Conservation (phyloP, 2,888 invertebrate genomes). For the Meloe dianella region DNA sequence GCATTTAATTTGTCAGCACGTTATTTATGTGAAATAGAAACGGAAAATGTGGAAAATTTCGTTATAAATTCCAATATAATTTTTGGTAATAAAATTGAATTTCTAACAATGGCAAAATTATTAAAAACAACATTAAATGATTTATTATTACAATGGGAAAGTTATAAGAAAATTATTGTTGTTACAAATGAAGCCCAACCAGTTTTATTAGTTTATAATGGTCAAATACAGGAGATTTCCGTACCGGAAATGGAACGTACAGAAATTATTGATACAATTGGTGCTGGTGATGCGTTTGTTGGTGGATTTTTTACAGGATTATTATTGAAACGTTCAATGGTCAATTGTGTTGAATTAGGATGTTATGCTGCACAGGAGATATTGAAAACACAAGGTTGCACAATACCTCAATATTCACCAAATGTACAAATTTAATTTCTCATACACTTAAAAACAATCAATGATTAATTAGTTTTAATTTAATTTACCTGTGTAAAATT, state of each 20-base stretch:
- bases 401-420: constrained; percentile 51
- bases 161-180: constrained; percentile 62
- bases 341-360: constrained; percentile 60
- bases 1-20: constrained; percentile 64
- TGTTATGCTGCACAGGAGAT: constrained; percentile 59
- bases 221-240: constrained; percentile 39
- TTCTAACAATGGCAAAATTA: constrained; percentile 56
- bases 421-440: not conserved
- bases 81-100: constrained; percentile 66
- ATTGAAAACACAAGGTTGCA: constrained; percentile 62
- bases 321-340: constrained; percentile 55
- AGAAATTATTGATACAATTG: constrained; percentile 64
- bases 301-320: constrained; percentile 65
- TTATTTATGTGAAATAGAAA: constrained; percentile 61
- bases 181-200: constrained; percentile 69
- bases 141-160: constrained; percentile 28
- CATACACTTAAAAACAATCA: not conserved
- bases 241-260: constrained; percentile 57
- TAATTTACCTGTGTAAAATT: not conserved
- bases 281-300: constrained; percentile 68
- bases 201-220: constrained; percentile 59
- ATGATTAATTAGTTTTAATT: not conserved
- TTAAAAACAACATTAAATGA: constrained; percentile 27
- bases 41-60: constrained; percentile 57
- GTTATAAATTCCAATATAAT: constrained; percentile 61